Conservation (phyloP, 23 tunicate species). For the Halocynthia aurantium region DNA sequence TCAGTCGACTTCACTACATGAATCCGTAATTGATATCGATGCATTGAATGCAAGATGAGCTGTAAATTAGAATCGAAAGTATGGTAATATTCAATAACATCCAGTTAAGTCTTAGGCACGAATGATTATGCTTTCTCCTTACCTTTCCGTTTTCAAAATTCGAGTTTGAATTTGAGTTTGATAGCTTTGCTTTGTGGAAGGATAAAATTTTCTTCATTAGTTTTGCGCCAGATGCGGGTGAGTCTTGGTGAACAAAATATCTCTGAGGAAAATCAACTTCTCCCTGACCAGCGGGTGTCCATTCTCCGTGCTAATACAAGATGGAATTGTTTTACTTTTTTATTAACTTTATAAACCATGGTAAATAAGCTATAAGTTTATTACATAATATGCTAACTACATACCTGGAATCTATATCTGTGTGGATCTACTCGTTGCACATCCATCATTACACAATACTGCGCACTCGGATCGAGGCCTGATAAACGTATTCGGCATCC, state of each 20-base stretch:
- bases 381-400: not conserved
- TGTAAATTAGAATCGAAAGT: not conserved
- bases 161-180: slow-evolving; percentile 32
- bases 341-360: too few species aligned
- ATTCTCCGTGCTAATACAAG: slow-evolving; percentile 39
- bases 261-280: slow-evolving; percentile 46
- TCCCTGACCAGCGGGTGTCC: slow-evolving; percentile 55
- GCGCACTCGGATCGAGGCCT: slow-evolving; percentile 36
- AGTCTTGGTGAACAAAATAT: slow-evolving; percentile 43
- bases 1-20: slow-evolving; percentile 43
- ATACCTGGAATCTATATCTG: slow-evolving; percentile 55
- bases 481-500: slow-evolving; percentile 43
- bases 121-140: not conserved
- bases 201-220: slow-evolving; percentile 42
- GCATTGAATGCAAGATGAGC: slow-evolving; percentile 49
- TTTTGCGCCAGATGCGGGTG: slow-evolving; percentile 44
- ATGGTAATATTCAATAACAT: not conserved
- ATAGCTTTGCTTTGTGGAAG: slow-evolving; percentile 45
- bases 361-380: not conserved
- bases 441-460: slow-evolving; percentile 54
- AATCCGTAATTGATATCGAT: slow-evolving; percentile 39
- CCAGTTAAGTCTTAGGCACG: not conserved
- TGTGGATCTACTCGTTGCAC: slow-evolving; percentile 30
- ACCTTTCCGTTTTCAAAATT: slow-evolving; percentile 44
- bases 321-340: not conserved